Base-by-base conservation (phyloP, 2,113 vertebrate species). In the Carollia perspicillata region DNA sequence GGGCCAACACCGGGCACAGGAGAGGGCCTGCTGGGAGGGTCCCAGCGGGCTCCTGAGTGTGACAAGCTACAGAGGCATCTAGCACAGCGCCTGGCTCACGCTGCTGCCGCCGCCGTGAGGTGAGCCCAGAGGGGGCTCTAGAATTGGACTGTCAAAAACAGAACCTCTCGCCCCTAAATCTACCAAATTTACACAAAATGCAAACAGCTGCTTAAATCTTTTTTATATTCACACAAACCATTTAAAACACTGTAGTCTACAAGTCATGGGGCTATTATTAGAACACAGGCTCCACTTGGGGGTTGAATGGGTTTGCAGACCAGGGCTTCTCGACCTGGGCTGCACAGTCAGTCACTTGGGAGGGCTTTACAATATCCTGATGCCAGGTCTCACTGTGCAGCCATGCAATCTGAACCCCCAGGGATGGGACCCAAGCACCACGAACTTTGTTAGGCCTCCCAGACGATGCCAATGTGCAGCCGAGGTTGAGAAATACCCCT, bases 121-220 rank as follows among this genome's bases (percentile, higher is more conserved):
- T 28, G 23, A 69, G 35, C 68, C 60, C 28, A 20, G 71, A 65
- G 37, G 55, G 55, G 42, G 69, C 66, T 89, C 58, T 74, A 84
- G 47, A 77, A 93, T 11, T 4, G 20, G 47, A 83, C 49, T 94
- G 84, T 96, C 58, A 66, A 90, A 86, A 92, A 79, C 79, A 42
- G 35, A 89, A 30, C 30, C 7, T 93, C 53, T 55, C 55, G n/a
- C 49, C 60, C 28, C 44, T 8, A 71, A 87, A 77, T 47, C 49
- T 86, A 91, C 66, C 55, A 83, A 92, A 80, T 84, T 84, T 84
- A 86, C 78, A 77, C 37, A 68, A 66, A 86, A 44, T 71, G 14
- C 33, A 93, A 66, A 89, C 44, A 84, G 44, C 6, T 44, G 66
- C 74, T 93, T 66, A 47, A 65, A 72, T 55, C 69, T 51, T 90